Base-by-base conservation (phyloP, 2,797 vertebrate species). In the Taeniopygia guttata region DNA sequence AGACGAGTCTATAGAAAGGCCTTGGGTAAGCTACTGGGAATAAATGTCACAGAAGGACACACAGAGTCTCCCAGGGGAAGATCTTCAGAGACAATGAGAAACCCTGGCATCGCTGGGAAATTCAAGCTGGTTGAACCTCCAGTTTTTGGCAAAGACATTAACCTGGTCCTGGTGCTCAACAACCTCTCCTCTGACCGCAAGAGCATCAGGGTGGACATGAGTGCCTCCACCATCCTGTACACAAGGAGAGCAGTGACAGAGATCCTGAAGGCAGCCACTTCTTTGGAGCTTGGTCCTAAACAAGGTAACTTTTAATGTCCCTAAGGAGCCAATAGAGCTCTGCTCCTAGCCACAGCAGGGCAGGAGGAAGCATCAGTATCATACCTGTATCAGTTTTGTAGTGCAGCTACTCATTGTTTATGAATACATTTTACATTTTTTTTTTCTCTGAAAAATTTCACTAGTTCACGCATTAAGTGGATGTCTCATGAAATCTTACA, bases 1-100 rank as follows among this genome's bases (percentile, higher is more conserved):
- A 97, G 98, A 78, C 84, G 27, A 55, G 91, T 98, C 56, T 98
- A 98, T 48, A 85, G 8, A 30, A 98, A 98, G 84, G 98, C 98
- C 7, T 58, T 97, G 68, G 87, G 89, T 20, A 97, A 95, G 78
- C 75, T 98, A 64, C 17, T 96, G 16, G 80, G 96, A 10, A 32
- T 94, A 23, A 91, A 58, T 5, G 5, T 85, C 77, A 45, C 89
- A 8, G 96, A 95, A n/a, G 68, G 96, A 51, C 93, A 1, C 27
- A 40, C 75, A 21, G 73, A 81, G 59, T 12, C 85, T 64, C 12
- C 77, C 0, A 70, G 55, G 22, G 76, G 12, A 90, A 96, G 55
- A 74, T 6, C 91, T 48, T 93, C 95, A 36, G 97, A 97, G 45
- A 36, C 95, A 0, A 19, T 81, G 32, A 51, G 84, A 36, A 97